Evolutionary conservation across 2,888 invertebrate genomes (phyloP).

Genomic region (Deilephila porcellus): DNA sequence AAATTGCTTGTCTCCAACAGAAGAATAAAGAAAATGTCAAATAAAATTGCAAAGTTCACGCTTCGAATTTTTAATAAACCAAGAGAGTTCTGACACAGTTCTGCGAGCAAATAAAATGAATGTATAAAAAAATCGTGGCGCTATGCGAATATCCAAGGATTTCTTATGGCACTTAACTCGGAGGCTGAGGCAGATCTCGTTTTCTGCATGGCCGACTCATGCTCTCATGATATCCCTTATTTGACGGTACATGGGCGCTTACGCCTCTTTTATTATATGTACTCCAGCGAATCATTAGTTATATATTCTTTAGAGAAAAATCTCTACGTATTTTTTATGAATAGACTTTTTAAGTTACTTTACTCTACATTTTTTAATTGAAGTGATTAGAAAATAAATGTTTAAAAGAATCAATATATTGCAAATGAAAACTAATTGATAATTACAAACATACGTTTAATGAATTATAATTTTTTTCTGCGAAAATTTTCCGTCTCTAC

Average conservation of each 20-base stretch:
- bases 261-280: conserved; percentile 1
- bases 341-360: no score
- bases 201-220: conserved; percentile 61
- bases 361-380: no score
- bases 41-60: background rate
- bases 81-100: conserved; percentile 16
- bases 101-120: conserved; percentile 24
- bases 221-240: conserved; percentile 53
- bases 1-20: no score
- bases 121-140: conserved; percentile 25
- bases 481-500: no score
- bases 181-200: conserved; percentile 53
- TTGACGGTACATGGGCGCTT: conserved; percentile 25
- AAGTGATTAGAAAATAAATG: no score
- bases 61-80: background rate
- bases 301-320: background rate
- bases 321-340: no score
- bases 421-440: background rate
- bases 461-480: no score
- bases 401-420: background rate
- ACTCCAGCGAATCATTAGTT: conserved; percentile 5
- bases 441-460: no score
- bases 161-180: conserved; percentile 32
- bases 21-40: background rate
- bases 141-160: conserved; percentile 26